These are phyloP conservation scores for Saturnia japonica DNA, from an alignment of 2,888 invertebrate genomes.

Conservation along the genomic window DNA sequence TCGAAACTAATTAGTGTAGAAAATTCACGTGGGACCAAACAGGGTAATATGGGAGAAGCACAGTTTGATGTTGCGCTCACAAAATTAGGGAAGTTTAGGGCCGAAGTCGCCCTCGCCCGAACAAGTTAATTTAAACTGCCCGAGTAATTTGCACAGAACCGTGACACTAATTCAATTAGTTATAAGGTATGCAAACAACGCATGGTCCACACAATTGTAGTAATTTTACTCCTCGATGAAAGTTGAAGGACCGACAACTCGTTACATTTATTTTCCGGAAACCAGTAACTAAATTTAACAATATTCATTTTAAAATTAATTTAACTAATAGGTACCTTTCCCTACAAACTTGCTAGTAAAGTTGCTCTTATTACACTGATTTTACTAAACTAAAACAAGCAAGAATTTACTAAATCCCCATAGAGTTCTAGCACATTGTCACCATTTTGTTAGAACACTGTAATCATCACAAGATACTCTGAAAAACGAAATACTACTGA, in stretches of 20 bases:
- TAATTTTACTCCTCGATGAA: conserved; percentile 28
- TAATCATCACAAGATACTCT: no score
- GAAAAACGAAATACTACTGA: no score
- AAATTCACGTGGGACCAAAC: conserved; percentile 79
- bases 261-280: conserved; percentile 14
- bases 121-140: conserved; percentile 81
- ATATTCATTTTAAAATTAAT: not conserved
- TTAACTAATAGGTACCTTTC: not conserved
- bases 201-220: conserved; percentile 41
- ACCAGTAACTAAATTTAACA: conserved; percentile 8
- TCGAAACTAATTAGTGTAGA: conserved; percentile 78
- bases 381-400: no score
- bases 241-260: conserved; percentile 9
- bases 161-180: conserved; percentile 78
- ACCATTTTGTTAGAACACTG: no score
- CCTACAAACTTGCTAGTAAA: no score
- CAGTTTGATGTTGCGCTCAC: conserved; percentile 79
- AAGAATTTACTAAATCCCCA: no score
- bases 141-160: conserved; percentile 74
- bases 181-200: conserved; percentile 70
- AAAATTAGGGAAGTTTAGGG: conserved; percentile 80
- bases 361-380: no score
- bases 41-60: conserved; percentile 75
- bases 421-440: no score
- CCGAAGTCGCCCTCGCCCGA: conserved; percentile 71